phyloP scores from a whole-genome alignment of 1,140 invertebrate species.

The Leguminivora glycinivorella region DNA sequence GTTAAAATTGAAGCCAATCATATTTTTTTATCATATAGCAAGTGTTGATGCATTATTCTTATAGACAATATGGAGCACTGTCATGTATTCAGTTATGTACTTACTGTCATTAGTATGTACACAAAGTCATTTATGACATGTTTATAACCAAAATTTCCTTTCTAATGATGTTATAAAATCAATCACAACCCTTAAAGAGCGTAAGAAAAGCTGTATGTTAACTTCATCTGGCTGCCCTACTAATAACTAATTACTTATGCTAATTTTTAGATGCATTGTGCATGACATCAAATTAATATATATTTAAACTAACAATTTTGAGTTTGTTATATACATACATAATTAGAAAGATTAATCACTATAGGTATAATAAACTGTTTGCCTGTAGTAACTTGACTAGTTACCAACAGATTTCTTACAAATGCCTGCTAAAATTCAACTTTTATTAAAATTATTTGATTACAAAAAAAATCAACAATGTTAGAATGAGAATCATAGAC shows the following conservation, averaged over 20 bases:
- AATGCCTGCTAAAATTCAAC: constrained; percentile 1
- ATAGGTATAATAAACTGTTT: neutral
- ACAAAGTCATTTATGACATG: neutral
- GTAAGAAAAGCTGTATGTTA: neutral
- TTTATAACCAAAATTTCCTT: neutral
- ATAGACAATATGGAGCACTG: constrained; percentile 21
- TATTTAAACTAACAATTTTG: neutral
- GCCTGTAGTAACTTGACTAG: neutral
- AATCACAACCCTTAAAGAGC: neutral
- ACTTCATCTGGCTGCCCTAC: neutral
- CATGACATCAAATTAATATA: neutral
- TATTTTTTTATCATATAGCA: constrained; percentile 29
- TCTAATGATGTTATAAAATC: neutral
- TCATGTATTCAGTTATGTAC: constrained; percentile 4
- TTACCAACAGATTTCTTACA: constrained; percentile 2
- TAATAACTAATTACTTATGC: constrained; percentile 18
- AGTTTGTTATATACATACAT: neutral
- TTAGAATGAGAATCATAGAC: neutral
- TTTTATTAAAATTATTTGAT: constrained; percentile 11
- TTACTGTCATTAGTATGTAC: neutral
- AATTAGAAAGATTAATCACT: constrained; percentile 3
- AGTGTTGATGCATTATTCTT: constrained; percentile 10
- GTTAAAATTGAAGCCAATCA: constrained; percentile 26
- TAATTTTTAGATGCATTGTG: constrained; percentile 8
- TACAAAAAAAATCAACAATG: constrained; percentile 6